These are phyloP conservation scores for Bujurquina vittata DNA, from an alignment of 2,113 vertebrate genomes.

Conservation along the genomic window DNA sequence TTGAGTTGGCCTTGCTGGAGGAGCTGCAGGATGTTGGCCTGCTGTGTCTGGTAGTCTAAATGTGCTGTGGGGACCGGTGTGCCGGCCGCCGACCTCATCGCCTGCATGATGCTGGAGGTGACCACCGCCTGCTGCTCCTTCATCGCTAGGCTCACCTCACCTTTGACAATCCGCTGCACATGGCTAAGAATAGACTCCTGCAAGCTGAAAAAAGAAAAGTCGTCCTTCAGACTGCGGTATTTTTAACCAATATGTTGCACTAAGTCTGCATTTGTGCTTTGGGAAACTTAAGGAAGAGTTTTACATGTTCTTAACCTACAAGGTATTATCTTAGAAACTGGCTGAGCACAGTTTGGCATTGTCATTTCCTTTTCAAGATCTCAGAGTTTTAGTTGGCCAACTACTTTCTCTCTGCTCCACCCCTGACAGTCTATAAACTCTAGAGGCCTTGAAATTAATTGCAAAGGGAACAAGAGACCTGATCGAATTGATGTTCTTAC, in stretches of 20 bases:
- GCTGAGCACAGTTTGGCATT: neutral
- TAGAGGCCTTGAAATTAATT: constrained; percentile 61
- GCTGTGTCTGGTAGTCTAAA: constrained; percentile 95
- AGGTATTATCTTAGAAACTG: neutral
- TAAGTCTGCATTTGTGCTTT: neutral
- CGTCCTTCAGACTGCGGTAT: neutral
- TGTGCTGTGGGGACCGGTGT: constrained; percentile 93
- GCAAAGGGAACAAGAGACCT: constrained; percentile 65
- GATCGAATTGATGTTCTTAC: constrained; percentile 64
- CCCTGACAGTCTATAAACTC: constrained; percentile 52
- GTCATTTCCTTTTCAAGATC: constrained; percentile 19
- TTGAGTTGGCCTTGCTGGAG: constrained; percentile 98
- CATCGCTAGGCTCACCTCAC: constrained; percentile 94
- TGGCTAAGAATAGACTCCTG: constrained; percentile 95
- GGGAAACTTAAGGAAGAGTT: neutral
- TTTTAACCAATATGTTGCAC: neutral
- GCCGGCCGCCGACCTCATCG: constrained; percentile 93
- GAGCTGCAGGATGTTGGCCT: constrained; percentile 92
- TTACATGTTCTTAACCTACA: neutral
- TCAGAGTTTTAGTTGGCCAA: constrained; percentile 21
- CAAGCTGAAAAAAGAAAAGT: constrained; percentile 80
- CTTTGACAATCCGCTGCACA: constrained; percentile 95
- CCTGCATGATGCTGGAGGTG: constrained; percentile 98
- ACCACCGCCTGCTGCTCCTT: constrained; percentile 96
- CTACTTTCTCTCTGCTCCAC: constrained; percentile 24